Percentiles rank a stretch among this genome's conserved stretches.
Evolutionary conservation across 1,140 invertebrate genomes (phyloP).

Genomic region (Campoletis sonorensis): DNA sequence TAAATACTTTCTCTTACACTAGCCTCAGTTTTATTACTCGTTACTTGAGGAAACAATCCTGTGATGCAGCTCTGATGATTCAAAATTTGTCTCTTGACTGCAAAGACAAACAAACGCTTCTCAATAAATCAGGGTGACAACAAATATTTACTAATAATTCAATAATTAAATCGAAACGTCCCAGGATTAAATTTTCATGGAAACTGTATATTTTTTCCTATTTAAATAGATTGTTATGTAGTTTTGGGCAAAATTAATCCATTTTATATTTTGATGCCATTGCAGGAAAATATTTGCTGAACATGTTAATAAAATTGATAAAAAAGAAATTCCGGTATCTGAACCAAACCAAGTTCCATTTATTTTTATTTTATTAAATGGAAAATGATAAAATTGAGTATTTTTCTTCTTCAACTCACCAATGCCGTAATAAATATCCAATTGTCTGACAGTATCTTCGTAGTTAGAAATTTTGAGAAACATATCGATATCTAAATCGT

Average conservation of each 20-base stretch:
- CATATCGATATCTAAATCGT: conserved; percentile 84
- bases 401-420: conserved; percentile 78
- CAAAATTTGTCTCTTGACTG: conserved; percentile 95
- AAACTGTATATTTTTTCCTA: too few species aligned
- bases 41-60: conserved; percentile 94
- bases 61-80: conserved; percentile 95
- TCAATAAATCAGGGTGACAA: not conserved
- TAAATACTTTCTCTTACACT: conserved; percentile 97
- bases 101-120: conserved; percentile 60
- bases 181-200: too few species aligned
- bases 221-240: too few species aligned
- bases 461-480: conserved; percentile 91
- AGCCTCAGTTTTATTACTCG: conserved; percentile 86
- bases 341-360: too few species aligned
- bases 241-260: too few species aligned
- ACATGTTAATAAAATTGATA: too few species aligned
- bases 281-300: too few species aligned
- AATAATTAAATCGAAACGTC: not conserved
- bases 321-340: too few species aligned
- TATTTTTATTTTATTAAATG: too few species aligned
- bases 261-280: too few species aligned
- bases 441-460: conserved; percentile 91
- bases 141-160: not conserved
- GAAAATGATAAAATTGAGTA: too few species aligned
- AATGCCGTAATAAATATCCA: conserved; percentile 95